Evolutionary conservation across 2,888 invertebrate genomes (phyloP).

Genomic region (Tricholauxania praeusta): DNA sequence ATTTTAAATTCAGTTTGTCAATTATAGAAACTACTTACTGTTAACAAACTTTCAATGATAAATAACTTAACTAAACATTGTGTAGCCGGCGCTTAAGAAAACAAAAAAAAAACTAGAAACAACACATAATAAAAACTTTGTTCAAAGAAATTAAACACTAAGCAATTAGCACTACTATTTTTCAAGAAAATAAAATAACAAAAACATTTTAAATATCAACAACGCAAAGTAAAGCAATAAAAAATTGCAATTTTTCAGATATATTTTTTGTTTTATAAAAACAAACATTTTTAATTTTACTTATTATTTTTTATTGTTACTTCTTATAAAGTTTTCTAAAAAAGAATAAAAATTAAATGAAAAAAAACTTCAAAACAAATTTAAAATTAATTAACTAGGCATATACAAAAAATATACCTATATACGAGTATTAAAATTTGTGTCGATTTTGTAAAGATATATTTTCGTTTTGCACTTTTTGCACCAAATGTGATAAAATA

Average conservation of each 20-base stretch:
- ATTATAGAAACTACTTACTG: not conserved
- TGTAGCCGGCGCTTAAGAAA: too few species aligned
- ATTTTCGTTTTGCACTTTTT: slow-evolving; percentile 26
- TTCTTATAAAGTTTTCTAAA: not conserved
- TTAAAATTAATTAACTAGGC: not conserved
- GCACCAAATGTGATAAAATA: slow-evolving; percentile 33
- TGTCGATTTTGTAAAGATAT: not conserved
- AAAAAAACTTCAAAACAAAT: slow-evolving; percentile 5
- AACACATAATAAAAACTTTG: too few species aligned
- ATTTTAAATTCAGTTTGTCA: too few species aligned
- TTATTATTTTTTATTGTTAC: not conserved
- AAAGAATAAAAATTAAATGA: not conserved
- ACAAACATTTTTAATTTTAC: not conserved
- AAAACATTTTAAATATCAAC: not conserved
- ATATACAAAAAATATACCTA: slow-evolving; percentile 3
- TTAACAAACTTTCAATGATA: too few species aligned
- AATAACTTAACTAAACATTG: not conserved
- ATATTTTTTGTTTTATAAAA: not conserved
- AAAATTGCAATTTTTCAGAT: not conserved
- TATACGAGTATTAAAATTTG: too few species aligned
- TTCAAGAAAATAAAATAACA: not conserved
- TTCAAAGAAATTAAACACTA: too few species aligned
- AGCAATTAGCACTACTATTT: too few species aligned
- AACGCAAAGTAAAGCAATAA: slow-evolving; percentile 12
- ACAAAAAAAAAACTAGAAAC: not conserved